Base-by-base conservation (phyloP, 2,888 invertebrate genomes). In the Horisme vitalbata region DNA sequence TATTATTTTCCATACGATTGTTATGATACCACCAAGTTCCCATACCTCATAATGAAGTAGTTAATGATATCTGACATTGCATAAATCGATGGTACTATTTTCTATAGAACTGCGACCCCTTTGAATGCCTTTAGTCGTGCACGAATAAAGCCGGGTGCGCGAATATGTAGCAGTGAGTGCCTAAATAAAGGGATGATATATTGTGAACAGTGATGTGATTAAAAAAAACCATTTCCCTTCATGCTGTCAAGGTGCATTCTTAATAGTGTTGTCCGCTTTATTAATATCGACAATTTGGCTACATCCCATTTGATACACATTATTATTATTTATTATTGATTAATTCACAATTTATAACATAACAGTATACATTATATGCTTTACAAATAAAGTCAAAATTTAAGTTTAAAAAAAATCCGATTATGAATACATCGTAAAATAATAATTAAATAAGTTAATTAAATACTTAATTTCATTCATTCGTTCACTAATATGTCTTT, bases 131-230 rank as follows among this genome's bases (percentile, higher is more conserved):
- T 65, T 67, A 61, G 62, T 71, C 73, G 72, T 71, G 59, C 61
- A 48, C 71, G 69, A 76, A 83, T 78, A 82, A 83, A 77, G 80
- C 77, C 68, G 61, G 68, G 67, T 79, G 77, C 78, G 87, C 85
- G 83, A 85, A 87, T 87, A 83, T 86, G 85, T 86, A 83, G 68
- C 77, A 66, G 68, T 78, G 14, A 31, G 71, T 85, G 18, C 14
- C 23, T n/a, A 82, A 86, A 88, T 87, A 85, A 86, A 85, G 83
- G 87, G 85, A 89, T 85, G 87, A 86, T 84, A 80, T 83, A 87
- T 87, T 83, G 84, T 86, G 71, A 79, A 79, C 75, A 68, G 66
- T 73, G 81, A 81, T 75, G 83, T 83, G 83, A 83, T 86, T 80
- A 78, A 84, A 88, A 20, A 80, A 87, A 86, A 81, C 71, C 66